Percentiles rank a stretch among this genome's conserved stretches.
Evolutionary conservation across 2,113 vertebrate genomes (phyloP).

Genomic region (Campylomormyrus numenius): DNA sequence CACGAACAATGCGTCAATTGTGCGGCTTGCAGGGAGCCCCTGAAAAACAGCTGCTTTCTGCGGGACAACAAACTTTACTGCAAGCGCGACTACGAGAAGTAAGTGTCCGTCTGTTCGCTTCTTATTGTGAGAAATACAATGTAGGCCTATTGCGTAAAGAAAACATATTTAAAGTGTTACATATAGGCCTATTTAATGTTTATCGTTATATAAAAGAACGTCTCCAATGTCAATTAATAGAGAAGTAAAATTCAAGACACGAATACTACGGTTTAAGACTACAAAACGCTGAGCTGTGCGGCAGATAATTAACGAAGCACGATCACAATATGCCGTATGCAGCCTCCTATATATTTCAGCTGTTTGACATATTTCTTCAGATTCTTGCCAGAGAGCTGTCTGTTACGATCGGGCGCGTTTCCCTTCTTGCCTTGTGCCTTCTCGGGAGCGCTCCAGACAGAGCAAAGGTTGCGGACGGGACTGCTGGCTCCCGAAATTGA

Average conservation of each 20-base stretch:
- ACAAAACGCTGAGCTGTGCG: not conserved
- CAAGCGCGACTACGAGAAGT: slow-evolving; percentile 86
- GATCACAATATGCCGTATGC: not conserved
- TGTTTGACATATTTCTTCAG: not conserved
- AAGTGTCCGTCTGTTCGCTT: slow-evolving; percentile 57
- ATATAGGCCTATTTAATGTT: not conserved
- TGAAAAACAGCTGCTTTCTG: slow-evolving; percentile 85
- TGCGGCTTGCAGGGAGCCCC: slow-evolving; percentile 75
- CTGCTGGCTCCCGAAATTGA: slow-evolving; percentile 20
- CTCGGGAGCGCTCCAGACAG: not conserved
- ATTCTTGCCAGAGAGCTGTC: not conserved
- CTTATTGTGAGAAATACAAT: not conserved
- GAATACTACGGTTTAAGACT: not conserved
- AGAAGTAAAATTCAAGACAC: not conserved
- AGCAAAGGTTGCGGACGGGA: slow-evolving; percentile 12
- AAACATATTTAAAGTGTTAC: not conserved
- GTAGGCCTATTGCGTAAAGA: not conserved
- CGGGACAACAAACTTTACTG: slow-evolving; percentile 90
- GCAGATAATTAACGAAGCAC: not conserved
- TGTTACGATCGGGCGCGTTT: not conserved
- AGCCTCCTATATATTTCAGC: not conserved
- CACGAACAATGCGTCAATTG: slow-evolving; percentile 90
- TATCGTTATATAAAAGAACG: not conserved
- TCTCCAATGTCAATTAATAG: not conserved
- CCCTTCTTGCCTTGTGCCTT: not conserved